These are phyloP conservation scores for Hippocampus abdominalis DNA, from an alignment of 2,113 vertebrate species.

Conservation along the genomic window DNA sequence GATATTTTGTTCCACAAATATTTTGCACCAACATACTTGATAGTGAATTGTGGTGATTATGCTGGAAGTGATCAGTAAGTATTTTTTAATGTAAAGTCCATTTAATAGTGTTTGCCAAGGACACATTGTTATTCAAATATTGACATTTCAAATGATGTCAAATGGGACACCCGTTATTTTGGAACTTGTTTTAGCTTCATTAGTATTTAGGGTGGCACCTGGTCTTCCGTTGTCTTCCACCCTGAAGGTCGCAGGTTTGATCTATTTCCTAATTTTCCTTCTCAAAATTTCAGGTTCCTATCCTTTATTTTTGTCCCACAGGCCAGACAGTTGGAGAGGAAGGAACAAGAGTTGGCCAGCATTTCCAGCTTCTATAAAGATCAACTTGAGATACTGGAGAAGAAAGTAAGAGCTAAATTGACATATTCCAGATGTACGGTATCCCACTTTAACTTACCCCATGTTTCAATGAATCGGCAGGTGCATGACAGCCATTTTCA, in stretches of 20 bases:
- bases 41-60: neutral
- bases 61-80: neutral
- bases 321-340: constrained; percentile 78
- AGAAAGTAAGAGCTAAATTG: constrained; percentile 74
- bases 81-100: neutral
- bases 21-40: neutral
- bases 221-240: neutral
- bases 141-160: neutral
- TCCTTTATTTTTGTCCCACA: constrained; percentile 39
- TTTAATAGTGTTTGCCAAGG: neutral
- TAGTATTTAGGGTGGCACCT: neutral
- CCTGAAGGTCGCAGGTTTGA: neutral
- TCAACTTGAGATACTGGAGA: constrained; percentile 83
- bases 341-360: constrained; percentile 76
- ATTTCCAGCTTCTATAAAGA: constrained; percentile 83
- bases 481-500: neutral
- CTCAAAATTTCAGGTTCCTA: neutral
- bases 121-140: neutral
- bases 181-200: neutral
- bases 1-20: neutral
- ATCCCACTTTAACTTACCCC: neutral
- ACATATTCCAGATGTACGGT: neutral
- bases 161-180: neutral
- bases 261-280: neutral
- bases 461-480: neutral